Evolutionary conservation across 2,113 vertebrate genomes (phyloP).

Genomic region (Tauraco erythrolophus): DNA sequence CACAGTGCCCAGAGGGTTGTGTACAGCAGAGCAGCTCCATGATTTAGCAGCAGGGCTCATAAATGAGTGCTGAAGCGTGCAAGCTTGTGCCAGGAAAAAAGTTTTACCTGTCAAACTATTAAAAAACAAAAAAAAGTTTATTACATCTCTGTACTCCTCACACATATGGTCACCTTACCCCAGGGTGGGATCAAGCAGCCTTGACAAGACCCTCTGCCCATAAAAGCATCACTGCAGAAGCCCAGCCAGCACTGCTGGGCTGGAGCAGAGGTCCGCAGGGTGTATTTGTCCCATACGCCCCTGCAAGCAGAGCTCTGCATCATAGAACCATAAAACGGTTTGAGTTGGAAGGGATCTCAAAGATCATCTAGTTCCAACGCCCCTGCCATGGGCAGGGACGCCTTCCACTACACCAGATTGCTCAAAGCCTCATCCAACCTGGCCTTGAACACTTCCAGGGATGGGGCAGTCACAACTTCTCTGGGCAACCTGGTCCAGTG

Average conservation of each 20-base stretch:
- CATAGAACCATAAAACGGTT: too few relatives aligned
- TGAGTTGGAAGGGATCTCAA: too few relatives aligned
- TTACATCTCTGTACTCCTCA: not conserved
- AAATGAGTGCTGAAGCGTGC: fast-evolving
- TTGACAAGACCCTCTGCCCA: not conserved
- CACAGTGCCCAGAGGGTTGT: fast-evolving
- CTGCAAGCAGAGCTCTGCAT: not conserved
- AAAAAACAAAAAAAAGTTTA: not conserved
- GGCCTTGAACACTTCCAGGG: too few relatives aligned
- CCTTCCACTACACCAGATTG: too few relatives aligned
- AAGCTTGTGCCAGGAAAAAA: not conserved
- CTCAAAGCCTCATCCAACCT: too few relatives aligned
- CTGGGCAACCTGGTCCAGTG: too few relatives aligned
- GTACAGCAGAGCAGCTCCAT: not conserved
- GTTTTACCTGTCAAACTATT: not conserved
- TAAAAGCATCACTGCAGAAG: not conserved
- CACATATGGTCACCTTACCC: not conserved
- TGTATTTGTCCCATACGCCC: not conserved
- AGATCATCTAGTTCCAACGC: too few relatives aligned
- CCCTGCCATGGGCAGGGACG: too few relatives aligned
- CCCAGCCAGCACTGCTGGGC: not conserved
- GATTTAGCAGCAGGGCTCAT: not conserved
- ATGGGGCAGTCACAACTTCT: too few relatives aligned
- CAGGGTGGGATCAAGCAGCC: not conserved
- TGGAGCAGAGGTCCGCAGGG: fast-evolving